Conservation (phyloP, 2,113 vertebrate genomes). For the Dinomys branickii region DNA sequence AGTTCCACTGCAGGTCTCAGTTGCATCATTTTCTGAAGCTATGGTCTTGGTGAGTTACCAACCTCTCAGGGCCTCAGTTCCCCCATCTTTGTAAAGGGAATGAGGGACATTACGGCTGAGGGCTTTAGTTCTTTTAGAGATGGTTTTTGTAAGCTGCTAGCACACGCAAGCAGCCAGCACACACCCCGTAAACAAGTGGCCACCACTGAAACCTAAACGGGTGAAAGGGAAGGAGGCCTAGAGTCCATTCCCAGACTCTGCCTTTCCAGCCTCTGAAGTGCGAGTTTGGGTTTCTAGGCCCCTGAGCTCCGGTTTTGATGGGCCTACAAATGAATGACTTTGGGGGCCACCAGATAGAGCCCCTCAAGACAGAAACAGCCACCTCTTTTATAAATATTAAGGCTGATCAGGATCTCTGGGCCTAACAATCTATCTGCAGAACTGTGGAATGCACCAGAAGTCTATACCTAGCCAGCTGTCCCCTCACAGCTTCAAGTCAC, state of each 20-base stretch:
- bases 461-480: not conserved
- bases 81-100: not conserved
- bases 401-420: not conserved
- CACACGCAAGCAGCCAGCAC: not conserved
- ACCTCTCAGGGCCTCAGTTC: not conserved
- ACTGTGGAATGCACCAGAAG: not conserved
- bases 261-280: too few species aligned
- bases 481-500: not conserved
- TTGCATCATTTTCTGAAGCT: not conserved
- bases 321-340: not conserved
- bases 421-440: not conserved
- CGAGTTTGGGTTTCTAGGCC: not conserved
- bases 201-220: fast-evolving
- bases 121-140: not conserved
- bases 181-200: fast-evolving
- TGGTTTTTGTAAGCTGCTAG: not conserved
- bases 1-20: too few species aligned
- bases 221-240: fast-evolving
- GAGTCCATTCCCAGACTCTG: not conserved
- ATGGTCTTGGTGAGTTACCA: not conserved
- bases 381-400: not conserved
- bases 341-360: not conserved
- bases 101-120: not conserved
- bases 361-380: not conserved
- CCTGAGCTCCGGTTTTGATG: not conserved